Conservation (phyloP, 2,113 vertebrate species). For the Limnothrissa miodon region DNA sequence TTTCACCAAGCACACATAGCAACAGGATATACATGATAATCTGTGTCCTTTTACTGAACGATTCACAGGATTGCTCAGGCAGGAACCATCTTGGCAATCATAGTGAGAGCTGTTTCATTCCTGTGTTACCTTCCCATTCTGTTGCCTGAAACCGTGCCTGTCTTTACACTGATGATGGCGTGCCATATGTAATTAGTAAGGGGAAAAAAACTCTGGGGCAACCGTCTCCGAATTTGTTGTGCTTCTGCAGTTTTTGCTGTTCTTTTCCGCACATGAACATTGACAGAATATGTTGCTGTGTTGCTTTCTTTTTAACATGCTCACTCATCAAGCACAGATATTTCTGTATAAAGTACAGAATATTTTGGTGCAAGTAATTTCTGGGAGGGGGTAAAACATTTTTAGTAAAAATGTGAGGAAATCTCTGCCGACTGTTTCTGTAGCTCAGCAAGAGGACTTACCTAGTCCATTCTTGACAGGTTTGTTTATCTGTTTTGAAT, state of each 20-base stretch:
- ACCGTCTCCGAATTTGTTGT: not conserved
- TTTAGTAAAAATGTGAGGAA: not conserved
- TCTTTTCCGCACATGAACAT: not conserved
- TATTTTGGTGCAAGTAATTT: too few species aligned
- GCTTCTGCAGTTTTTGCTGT: not conserved
- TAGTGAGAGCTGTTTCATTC: too few species aligned
- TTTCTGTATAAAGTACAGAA: not conserved
- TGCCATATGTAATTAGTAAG: not conserved
- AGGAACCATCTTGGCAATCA: not conserved
- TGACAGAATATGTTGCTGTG: not conserved
- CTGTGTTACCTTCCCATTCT: not conserved
- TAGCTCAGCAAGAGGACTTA: not conserved
- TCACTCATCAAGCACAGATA: not conserved
- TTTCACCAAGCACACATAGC: not conserved
- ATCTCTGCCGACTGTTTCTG: not conserved
- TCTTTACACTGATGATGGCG: not conserved
- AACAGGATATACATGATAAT: not conserved
- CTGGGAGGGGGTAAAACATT: not conserved
- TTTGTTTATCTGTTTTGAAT: not conserved
- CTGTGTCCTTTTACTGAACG: not conserved
- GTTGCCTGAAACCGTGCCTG: not conserved
- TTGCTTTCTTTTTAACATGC: not conserved
- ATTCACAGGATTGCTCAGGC: not conserved
- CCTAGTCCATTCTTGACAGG: not conserved
- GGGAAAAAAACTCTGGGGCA: not conserved